Percentiles rank a stretch among this genome's conserved stretches.
Conservation (phyloP, 2,888 invertebrate genomes). For the Scaptomyza reducta region DNA sequence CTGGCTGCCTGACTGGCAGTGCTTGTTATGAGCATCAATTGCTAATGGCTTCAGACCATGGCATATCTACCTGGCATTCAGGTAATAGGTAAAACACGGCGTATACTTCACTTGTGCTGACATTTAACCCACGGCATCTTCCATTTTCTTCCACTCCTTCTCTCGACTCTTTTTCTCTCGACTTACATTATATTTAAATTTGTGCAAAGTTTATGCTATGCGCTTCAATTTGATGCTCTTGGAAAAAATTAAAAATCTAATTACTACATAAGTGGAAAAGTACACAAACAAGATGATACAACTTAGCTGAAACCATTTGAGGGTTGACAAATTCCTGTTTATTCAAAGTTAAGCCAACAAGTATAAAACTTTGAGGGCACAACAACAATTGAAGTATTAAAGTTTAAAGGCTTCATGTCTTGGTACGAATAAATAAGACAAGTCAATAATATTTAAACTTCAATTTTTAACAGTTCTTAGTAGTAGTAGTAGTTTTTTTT, state of each 20-base stretch:
- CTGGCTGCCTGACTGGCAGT: constrained; percentile 1
- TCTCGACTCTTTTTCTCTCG: background rate
- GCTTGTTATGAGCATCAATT: constrained; percentile 69
- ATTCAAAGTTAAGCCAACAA: background rate
- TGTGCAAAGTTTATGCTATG: constrained; percentile 8
- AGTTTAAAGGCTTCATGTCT: background rate
- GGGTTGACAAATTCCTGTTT: background rate
- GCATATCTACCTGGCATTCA: constrained; percentile 24
- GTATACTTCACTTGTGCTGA: constrained; percentile 25
- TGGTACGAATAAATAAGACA: background rate
- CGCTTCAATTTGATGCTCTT: constrained; percentile 8
- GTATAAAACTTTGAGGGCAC: background rate
- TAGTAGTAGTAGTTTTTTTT: background rate
- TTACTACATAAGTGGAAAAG: constrained; percentile 14
- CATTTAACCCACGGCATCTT: constrained; percentile 46
- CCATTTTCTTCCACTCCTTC: background rate
- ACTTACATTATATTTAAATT: constrained; percentile 2
- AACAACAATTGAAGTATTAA: background rate
- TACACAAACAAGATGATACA: background rate
- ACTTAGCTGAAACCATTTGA: background rate
- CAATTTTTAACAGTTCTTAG: background rate
- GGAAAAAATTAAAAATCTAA: constrained; percentile 8
- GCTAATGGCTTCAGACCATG: constrained; percentile 47
- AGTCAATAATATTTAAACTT: background rate
- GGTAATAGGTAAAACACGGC: constrained; percentile 1